A percentile compares a stretch with the other conserved stretches of the same genome.
These are phyloP conservation scores for Eupithecia dodoneata DNA, from an alignment of 2,888 invertebrate genomes.

Conservation along the genomic window DNA sequence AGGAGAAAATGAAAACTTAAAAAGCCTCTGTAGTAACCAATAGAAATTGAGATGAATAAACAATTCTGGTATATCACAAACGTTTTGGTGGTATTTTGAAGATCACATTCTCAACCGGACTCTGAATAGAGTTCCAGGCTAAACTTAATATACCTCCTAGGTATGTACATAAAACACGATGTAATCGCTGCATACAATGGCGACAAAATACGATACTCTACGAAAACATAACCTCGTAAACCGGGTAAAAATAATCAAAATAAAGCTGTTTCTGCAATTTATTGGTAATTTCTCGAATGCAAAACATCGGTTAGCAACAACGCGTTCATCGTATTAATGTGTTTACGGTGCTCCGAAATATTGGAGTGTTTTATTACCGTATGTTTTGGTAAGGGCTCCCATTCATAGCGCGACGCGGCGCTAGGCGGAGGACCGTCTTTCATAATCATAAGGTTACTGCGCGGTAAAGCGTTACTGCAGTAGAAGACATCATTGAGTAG, in stretches of 20 bases:
- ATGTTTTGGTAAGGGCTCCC: slow-evolving; percentile 26
- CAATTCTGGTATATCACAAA: neutral
- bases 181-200: neutral
- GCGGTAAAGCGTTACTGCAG: neutral
- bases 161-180: neutral
- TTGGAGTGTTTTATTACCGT: slow-evolving; percentile 41
- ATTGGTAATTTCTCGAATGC: slow-evolving; percentile 29
- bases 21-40: too few species aligned
- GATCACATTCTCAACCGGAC: neutral
- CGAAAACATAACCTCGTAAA: neutral
- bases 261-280: slow-evolving; percentile 23
- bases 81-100: neutral
- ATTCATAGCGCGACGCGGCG: slow-evolving; percentile 18
- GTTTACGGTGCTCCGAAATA: slow-evolving; percentile 48
- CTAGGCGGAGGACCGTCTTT: neutral
- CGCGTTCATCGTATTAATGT: slow-evolving; percentile 48
- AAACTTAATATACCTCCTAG: neutral
- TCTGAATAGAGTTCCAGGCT: neutral
- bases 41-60: neutral
- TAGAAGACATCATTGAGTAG: too few species aligned
- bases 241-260: slow-evolving; percentile 11
- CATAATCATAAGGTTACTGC: neutral
- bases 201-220: neutral
- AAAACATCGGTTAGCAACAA: slow-evolving; percentile 42
- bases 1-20: too few species aligned